phyloP scores from a whole-genome alignment of 2,888 invertebrate genomes.

The Himalopsyche anomala region DNA sequence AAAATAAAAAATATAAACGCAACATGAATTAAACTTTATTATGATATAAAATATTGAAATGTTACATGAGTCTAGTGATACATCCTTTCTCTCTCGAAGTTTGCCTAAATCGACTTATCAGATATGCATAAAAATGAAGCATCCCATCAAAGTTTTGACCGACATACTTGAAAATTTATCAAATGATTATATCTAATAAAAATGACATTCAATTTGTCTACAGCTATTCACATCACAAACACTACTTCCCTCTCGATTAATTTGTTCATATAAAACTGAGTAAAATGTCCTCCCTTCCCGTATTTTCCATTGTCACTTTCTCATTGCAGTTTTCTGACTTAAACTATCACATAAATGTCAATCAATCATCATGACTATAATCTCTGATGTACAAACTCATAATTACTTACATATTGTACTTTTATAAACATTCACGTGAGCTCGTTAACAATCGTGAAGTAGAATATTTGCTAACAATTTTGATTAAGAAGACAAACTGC shows the following conservation, averaged over 20 bases:
- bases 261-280: constrained; percentile 32
- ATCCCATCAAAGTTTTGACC: constrained; percentile 50
- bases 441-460: background rate
- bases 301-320: constrained; percentile 14
- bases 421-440: constrained; percentile 2
- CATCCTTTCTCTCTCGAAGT: constrained; percentile 24
- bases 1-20: constrained; percentile 56
- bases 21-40: constrained; percentile 65
- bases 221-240: constrained; percentile 59
- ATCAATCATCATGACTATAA: constrained; percentile 46
- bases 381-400: constrained; percentile 43
- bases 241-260: constrained; percentile 24
- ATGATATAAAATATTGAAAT: constrained; percentile 61
- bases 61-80: constrained; percentile 41
- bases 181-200: constrained; percentile 45
- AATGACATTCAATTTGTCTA: constrained; percentile 50
- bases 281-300: background rate
- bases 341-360: constrained; percentile 49
- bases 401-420: constrained; percentile 50
- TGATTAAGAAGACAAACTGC: too few species aligned
- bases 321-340: constrained; percentile 36
- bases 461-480: background rate
- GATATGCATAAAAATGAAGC: constrained; percentile 60
- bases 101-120: constrained; percentile 39
- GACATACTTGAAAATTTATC: constrained; percentile 10